A percentile compares a stretch with the other conserved stretches of the same genome.
Evolutionary conservation across 2,888 invertebrate genomes (phyloP).

Genomic region (Chrysolina oricalcia): DNA sequence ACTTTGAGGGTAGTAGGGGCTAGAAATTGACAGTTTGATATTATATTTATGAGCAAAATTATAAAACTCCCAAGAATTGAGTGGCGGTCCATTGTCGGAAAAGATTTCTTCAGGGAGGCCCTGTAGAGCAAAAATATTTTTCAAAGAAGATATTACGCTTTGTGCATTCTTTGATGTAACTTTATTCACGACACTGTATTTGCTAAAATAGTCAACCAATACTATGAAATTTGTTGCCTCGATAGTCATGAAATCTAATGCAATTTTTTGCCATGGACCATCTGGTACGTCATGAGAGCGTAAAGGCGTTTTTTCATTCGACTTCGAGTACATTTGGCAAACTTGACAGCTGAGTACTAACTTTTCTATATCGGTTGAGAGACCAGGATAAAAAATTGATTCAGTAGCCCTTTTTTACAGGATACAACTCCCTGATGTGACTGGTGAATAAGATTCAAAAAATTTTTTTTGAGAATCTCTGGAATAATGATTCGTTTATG

Average conservation of each 20-base stretch:
- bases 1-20: background rate
- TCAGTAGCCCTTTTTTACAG: background rate
- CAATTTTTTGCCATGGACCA: background rate
- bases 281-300: background rate
- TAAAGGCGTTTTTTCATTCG: too few relatives aligned
- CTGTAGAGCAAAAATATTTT: slow-evolving; percentile 4
- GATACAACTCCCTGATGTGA: too few relatives aligned
- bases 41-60: slow-evolving; percentile 7
- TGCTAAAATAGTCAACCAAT: background rate
- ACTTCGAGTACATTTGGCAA: background rate
- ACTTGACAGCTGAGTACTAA: background rate
- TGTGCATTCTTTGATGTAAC: background rate
- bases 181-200: background rate
- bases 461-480: background rate
- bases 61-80: background rate
- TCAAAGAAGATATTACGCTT: background rate
- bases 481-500: slow-evolving; percentile 36
- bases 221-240: background rate
- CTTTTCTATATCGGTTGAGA: too few relatives aligned
- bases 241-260: background rate
- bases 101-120: background rate
- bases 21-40: background rate
- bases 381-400: background rate
- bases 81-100: background rate
- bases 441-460: too few relatives aligned